A percentile compares a stretch with the other conserved stretches of the same genome.
Conservation (phyloP, 2,888 invertebrate species). For the Tetranychus piercei region DNA sequence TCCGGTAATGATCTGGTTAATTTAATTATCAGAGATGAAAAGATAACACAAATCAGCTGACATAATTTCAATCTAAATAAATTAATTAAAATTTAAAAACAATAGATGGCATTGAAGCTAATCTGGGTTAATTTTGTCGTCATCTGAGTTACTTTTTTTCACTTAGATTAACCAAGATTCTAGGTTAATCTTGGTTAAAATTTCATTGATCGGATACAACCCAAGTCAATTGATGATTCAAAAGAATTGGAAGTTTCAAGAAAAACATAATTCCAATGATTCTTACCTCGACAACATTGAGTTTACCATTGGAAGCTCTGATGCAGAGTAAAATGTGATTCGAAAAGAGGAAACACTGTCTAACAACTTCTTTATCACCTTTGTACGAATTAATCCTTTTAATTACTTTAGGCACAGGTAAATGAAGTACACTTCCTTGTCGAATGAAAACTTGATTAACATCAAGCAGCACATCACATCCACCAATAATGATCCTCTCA, state of each 20-base stretch:
- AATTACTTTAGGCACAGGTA: constrained; percentile 22
- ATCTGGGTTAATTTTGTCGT: too few relatives aligned
- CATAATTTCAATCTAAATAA: too few relatives aligned
- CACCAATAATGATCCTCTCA: constrained; percentile 80
- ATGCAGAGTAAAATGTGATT: constrained; percentile 71
- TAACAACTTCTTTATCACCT: constrained; percentile 46
- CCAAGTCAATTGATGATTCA: background rate
- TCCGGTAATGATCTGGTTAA: too few relatives aligned
- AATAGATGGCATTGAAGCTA: too few relatives aligned
- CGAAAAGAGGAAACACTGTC: constrained; percentile 76
- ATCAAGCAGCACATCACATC: constrained; percentile 73
- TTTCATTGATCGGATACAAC: too few relatives aligned
- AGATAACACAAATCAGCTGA: too few relatives aligned
- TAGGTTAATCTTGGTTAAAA: too few relatives aligned
- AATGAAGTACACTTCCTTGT: constrained; percentile 38
- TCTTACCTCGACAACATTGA: constrained; percentile 53
- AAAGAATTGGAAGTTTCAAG: too few relatives aligned
- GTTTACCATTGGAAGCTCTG: constrained; percentile 55
- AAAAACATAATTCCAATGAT: background rate
- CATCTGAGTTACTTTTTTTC: too few relatives aligned
- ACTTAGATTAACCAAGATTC: too few relatives aligned
- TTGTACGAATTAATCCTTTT: constrained; percentile 29
- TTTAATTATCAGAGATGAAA: too few relatives aligned
- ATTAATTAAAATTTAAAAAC: too few relatives aligned
- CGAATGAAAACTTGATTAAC: constrained; percentile 82